phyloP scores from a whole-genome alignment of 2,113 vertebrate genomes.

The Lepisosteus oculatus region DNA sequence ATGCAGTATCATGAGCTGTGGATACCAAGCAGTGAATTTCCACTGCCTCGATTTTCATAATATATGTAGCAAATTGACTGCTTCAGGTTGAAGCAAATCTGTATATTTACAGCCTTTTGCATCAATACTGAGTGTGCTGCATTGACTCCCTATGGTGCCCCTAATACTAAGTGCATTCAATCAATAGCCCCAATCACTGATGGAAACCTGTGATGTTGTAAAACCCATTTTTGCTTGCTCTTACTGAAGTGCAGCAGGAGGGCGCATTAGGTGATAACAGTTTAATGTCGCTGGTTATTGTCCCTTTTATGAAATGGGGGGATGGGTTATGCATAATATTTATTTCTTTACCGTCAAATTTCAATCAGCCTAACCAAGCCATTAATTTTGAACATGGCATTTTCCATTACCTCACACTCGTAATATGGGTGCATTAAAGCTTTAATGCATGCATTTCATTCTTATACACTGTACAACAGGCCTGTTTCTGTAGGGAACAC shows the following conservation, averaged over 20 bases:
- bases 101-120: constrained; percentile 33
- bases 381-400: constrained; percentile 5
- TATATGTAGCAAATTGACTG: constrained; percentile 12
- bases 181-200: constrained; percentile 33
- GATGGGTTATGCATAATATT: neutral
- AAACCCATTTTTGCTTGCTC: constrained; percentile 21
- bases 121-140: constrained; percentile 39
- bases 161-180: constrained; percentile 35
- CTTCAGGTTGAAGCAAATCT: constrained; percentile 13
- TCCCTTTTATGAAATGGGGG: neutral
- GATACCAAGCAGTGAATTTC: constrained; percentile 13
- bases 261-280: neutral
- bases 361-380: neutral
- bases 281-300: constrained; percentile 7
- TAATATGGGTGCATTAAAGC: constrained; percentile 5
- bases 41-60: constrained; percentile 17
- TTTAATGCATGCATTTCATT: neutral
- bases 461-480: neutral
- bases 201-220: constrained; percentile 20
- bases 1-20: neutral
- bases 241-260: neutral
- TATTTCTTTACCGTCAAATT: neutral
- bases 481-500: neutral
- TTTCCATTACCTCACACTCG: neutral
- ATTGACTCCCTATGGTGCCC: constrained; percentile 29